phyloP scores from a whole-genome alignment of 37 sponge, comb jelly and placozoan genomes.

The Hormiphora californensis region DNA sequence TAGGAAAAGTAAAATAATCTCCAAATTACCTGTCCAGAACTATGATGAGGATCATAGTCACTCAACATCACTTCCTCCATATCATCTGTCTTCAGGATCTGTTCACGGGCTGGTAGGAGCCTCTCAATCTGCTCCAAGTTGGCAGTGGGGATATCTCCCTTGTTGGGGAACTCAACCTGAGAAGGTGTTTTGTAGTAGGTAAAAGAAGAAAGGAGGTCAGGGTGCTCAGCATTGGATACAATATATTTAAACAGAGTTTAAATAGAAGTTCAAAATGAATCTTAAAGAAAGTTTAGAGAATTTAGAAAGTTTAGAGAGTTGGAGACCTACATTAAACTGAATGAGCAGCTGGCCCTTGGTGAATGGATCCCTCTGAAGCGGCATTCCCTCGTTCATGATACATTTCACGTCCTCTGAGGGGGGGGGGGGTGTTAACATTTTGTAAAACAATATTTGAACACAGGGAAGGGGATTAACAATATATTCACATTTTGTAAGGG shows the following conservation, averaged over 20 bases:
- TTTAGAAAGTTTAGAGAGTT: too few relatives aligned
- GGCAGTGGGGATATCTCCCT: constrained; percentile 58
- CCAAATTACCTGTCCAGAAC: constrained; percentile 30
- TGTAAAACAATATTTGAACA: too few relatives aligned
- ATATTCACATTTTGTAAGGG: background rate
- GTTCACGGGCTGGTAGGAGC: constrained; percentile 61
- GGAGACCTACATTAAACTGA: constrained; percentile 65
- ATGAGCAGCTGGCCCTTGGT: constrained; percentile 86
- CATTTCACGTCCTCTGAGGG: constrained; percentile 69
- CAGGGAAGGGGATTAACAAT: background rate
- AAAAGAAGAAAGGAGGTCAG: background rate
- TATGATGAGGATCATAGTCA: background rate
- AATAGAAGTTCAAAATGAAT: too few relatives aligned
- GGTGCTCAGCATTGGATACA: too few relatives aligned
- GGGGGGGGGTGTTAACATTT: too few relatives aligned
- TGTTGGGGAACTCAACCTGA: constrained; percentile 75
- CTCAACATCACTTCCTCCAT: constrained; percentile 52
- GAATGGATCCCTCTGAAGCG: constrained; percentile 72
- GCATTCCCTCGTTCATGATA: constrained; percentile 94
- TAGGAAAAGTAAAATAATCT: too few relatives aligned
- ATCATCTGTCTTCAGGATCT: constrained; percentile 55
- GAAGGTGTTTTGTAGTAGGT: background rate
- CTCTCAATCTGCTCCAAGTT: constrained; percentile 60
- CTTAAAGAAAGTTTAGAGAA: too few relatives aligned
- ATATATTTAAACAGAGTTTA: too few relatives aligned